A percentile compares a stretch with the other conserved stretches of the same genome.
Evolutionary conservation across 2,113 vertebrate species (phyloP).

Genomic region (Lophius piscatorius): DNA sequence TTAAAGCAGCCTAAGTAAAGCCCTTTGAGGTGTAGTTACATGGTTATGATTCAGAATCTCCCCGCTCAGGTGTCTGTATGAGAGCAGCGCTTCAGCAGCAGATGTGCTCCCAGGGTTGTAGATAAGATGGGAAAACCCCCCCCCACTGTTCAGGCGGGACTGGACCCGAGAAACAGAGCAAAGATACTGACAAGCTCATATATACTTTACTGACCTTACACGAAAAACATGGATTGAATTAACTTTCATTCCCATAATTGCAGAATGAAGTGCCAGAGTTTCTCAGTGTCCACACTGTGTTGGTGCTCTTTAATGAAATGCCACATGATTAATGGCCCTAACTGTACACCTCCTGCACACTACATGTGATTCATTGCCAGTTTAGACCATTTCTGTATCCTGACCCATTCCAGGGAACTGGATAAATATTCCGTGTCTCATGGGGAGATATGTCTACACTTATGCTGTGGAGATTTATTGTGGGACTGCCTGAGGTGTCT

Average conservation of each 20-base stretch:
- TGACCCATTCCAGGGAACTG: conserved; percentile 10
- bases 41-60: conserved; percentile 22
- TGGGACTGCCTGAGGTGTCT: conserved; percentile 12
- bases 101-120: conserved; percentile 16
- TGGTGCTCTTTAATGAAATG: conserved; percentile 28
- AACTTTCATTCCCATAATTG: conserved; percentile 33
- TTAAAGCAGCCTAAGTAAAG: conserved; percentile 27
- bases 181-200: too few relatives aligned
- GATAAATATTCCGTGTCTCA: conserved; percentile 22
- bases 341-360: not conserved
- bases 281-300: conserved; percentile 27
- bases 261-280: conserved; percentile 21
- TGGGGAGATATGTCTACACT: conserved; percentile 26
- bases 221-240: conserved; percentile 10
- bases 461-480: conserved; percentile 1
- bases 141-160: conserved; percentile 10
- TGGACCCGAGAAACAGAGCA: conserved; percentile 30
- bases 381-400: conserved; percentile 27
- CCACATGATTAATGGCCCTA: conserved; percentile 37
- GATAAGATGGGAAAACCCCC: conserved; percentile 40
- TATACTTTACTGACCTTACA: conserved; percentile 13
- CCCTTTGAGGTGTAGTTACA: conserved; percentile 24
- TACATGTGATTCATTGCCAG: conserved; percentile 38
- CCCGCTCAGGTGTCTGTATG: conserved; percentile 20
- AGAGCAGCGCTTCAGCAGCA: not conserved